Evolutionary conservation across 2,888 invertebrate species (phyloP), one percentile per base, ranked within the genome.

Genomic region (Monopis laevigella): DNA sequence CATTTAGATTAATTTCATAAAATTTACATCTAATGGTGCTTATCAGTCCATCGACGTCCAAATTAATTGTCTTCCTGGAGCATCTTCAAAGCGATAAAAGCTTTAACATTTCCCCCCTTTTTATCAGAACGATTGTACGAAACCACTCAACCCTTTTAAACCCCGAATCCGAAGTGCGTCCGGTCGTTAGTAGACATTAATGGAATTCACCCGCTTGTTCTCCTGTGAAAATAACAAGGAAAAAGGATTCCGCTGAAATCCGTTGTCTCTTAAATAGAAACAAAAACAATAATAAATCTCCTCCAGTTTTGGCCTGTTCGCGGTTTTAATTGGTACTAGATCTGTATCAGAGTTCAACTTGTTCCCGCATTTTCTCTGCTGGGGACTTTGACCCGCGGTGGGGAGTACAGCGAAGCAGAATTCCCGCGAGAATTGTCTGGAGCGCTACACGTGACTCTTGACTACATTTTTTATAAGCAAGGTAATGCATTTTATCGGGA

Each of bases 81-180:
- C 71, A 72, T 75, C 71, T 73, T 67, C 64, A 68, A 74, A 77
- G 71, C 69, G 67, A 61, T 70, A 63, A 73, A 71, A 73, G 75
- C 71, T 71, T 63, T 63, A 73, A 68, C 74, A 73, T 69, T 61
- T 19, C 59, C 65, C 67, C 65, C 72, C 65, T 65, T 71, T 74
- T 72, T 74, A 72, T 73, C 73, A 66, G 69, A 62, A 65, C 67
- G 73, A 77, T 75, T 77, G 73, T 77, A 74, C 73, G 68, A 75
- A 74, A 74, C 73, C 78, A 73, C 75, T 77, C 77, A 75, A 78
- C 78, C 78, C 78, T 78, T 80, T 80, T 74, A 74, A 74, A 72
- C 67, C 78, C 69, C 70, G 36, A 75, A 73, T 74, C 69, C 72
- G 59, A 65, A 77, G 73, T 69, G 70, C 70, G 74, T 74, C 68